phyloP scores from a whole-genome alignment of 2,888 invertebrate species.

The Agrotis segetum region DNA sequence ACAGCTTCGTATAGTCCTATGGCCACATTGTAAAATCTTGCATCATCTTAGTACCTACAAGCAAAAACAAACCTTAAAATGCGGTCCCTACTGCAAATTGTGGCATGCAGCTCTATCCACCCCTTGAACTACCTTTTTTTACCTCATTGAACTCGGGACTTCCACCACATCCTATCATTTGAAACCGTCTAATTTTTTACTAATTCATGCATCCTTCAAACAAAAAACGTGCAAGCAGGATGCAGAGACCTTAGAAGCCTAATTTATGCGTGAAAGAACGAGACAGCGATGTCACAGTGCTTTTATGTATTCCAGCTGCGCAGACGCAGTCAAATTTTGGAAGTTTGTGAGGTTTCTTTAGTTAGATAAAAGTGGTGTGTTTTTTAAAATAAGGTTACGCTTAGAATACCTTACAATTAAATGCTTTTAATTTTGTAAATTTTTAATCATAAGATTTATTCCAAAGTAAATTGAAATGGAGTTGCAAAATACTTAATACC shows the following conservation, averaged over 20 bases:
- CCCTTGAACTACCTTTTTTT: constrained; percentile 33
- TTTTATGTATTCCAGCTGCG: constrained; percentile 63
- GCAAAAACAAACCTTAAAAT: constrained; percentile 18
- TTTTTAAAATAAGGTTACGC: not conserved
- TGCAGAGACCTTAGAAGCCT: constrained; percentile 56
- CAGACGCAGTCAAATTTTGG: constrained; percentile 36
- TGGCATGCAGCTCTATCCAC: constrained; percentile 3
- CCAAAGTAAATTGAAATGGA: not conserved
- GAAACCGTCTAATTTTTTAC: constrained; percentile 66
- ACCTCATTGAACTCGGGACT: not conserved
- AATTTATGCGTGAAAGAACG: constrained; percentile 69
- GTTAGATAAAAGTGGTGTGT: not conserved
- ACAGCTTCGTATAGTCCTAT: constrained; percentile 15
- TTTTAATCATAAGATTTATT: not conserved
- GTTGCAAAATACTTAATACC: not conserved
- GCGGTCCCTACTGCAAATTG: not conserved
- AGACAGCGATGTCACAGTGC: constrained; percentile 59
- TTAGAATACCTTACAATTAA: not conserved
- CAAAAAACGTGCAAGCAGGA: constrained; percentile 74
- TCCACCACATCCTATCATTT: constrained; percentile 63
- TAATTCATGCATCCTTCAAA: constrained; percentile 65
- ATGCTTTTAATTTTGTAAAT: not conserved
- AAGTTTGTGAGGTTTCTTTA: constrained; percentile 47
- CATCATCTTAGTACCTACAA: not conserved
- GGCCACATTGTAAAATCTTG: not conserved